phyloP scores from a whole-genome alignment of 2,113 vertebrate species.

The Poecilia latipinna region DNA sequence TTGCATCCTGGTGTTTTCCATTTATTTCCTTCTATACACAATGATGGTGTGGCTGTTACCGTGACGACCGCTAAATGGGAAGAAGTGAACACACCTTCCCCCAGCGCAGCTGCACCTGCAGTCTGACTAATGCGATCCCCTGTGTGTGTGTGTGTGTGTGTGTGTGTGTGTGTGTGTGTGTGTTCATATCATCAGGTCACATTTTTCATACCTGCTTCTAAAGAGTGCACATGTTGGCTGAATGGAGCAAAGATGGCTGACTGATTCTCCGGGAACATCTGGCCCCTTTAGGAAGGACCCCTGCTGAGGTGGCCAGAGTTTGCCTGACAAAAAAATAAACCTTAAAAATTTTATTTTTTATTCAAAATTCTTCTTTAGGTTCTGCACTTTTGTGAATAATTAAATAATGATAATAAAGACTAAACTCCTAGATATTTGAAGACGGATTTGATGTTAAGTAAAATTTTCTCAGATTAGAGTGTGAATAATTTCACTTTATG shows the following conservation, averaged over 20 bases:
- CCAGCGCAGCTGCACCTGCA: slow-evolving; percentile 31
- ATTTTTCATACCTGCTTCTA: slow-evolving; percentile 10
- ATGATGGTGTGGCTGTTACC: neutral
- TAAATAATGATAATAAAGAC: too few species aligned
- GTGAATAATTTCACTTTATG: too few species aligned
- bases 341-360: too few species aligned
- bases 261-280: slow-evolving; percentile 45
- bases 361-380: too few species aligned
- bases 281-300: slow-evolving; percentile 44
- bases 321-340: neutral
- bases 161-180: neutral
- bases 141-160: neutral
- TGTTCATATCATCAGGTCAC: slow-evolving; percentile 6
- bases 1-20: too few species aligned
- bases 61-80: slow-evolving; percentile 27
- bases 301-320: neutral
- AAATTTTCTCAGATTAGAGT: too few species aligned
- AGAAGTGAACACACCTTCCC: neutral
- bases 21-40: too few species aligned
- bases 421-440: too few species aligned
- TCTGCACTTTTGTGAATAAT: too few species aligned
- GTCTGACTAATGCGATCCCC: slow-evolving; percentile 18
- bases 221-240: slow-evolving; percentile 11
- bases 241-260: slow-evolving; percentile 6
- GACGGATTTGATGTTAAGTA: too few species aligned